phyloP scores from a whole-genome alignment of 1,140 invertebrate species.

The Drosophila willistoni region DNA sequence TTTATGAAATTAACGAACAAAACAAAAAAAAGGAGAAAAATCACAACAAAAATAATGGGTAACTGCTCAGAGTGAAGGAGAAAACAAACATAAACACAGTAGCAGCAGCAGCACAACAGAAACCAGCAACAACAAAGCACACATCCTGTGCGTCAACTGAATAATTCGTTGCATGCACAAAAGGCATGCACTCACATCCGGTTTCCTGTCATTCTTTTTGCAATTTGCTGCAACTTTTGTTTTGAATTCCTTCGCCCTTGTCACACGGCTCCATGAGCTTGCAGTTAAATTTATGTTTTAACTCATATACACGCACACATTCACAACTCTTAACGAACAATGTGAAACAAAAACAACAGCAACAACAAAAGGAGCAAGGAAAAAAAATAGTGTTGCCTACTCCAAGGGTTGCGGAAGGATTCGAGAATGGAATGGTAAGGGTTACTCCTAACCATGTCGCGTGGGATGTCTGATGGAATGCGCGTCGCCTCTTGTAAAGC shows the following conservation, averaged over 20 bases:
- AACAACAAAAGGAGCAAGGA: constrained; percentile 1
- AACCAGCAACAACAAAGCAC: constrained; percentile 73
- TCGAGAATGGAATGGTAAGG: not conserved
- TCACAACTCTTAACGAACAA: constrained; percentile 69
- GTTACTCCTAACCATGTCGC: constrained; percentile 26
- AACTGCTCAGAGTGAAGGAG: constrained; percentile 36
- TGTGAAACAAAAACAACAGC: constrained; percentile 33
- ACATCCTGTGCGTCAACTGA: constrained; percentile 80
- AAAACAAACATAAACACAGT: constrained; percentile 35
- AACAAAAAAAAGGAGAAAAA: constrained; percentile 4
- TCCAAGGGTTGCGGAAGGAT: constrained; percentile 23
- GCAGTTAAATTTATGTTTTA: constrained; percentile 77
- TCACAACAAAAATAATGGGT: constrained; percentile 17
- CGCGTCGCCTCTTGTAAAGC: constrained; percentile 55
- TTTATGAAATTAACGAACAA: constrained; percentile 37
- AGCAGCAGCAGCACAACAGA: constrained; percentile 17
- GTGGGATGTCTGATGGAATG: constrained; percentile 29
- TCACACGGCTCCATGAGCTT: constrained; percentile 73
- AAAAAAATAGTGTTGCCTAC: constrained; percentile 57
- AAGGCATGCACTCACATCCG: constrained; percentile 80
- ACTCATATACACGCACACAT: constrained; percentile 36
- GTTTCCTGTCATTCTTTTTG: constrained; percentile 80
- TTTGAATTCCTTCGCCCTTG: constrained; percentile 80
- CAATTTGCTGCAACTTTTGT: constrained; percentile 81
- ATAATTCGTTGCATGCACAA: constrained; percentile 81